Conservation (phyloP, 2,888 invertebrate species). For the Dermolepida albohirtum region DNA sequence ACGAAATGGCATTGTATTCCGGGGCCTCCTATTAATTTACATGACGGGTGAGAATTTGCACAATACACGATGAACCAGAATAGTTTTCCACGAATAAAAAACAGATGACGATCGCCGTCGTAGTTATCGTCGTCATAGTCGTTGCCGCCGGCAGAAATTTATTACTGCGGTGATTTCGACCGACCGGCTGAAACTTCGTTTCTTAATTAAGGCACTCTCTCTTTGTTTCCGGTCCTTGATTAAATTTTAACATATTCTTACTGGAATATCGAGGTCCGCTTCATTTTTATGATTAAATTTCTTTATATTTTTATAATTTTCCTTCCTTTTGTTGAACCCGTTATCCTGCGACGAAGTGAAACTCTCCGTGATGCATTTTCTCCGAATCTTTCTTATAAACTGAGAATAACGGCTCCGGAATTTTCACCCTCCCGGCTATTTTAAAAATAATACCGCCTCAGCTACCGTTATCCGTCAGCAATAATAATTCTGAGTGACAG, state of each 20-base stretch:
- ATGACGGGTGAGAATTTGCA: constrained; percentile 15
- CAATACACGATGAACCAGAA: constrained; percentile 28
- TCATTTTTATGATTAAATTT: constrained; percentile 26
- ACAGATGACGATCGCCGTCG: constrained; percentile 28
- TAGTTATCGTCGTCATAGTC: constrained; percentile 4
- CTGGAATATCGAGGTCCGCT: constrained; percentile 17
- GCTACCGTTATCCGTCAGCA: constrained; percentile 12
- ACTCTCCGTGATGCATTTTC: constrained; percentile 10
- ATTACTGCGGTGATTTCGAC: constrained; percentile 35
- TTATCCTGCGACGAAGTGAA: constrained; percentile 10
- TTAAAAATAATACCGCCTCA: constrained; percentile 17
- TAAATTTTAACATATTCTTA: constrained; percentile 33
- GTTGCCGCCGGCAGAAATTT: constrained; percentile 16
- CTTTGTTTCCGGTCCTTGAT: constrained; percentile 31
- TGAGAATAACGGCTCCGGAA: constrained; percentile 4
- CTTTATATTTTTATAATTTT: constrained; percentile 31
- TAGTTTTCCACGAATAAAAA: constrained; percentile 33
- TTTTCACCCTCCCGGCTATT: constrained; percentile 5
- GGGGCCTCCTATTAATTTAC: constrained; percentile 21
- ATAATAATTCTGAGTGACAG: constrained; percentile 14
- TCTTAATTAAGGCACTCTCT: constrained; percentile 32
- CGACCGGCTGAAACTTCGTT: constrained; percentile 37
- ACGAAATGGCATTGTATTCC: background rate
- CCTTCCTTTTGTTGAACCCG: constrained; percentile 17
- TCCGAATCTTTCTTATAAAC: constrained; percentile 3